phyloP scores from a whole-genome alignment of 2,797 vertebrate species.

The Phoeniculus purpureus region DNA sequence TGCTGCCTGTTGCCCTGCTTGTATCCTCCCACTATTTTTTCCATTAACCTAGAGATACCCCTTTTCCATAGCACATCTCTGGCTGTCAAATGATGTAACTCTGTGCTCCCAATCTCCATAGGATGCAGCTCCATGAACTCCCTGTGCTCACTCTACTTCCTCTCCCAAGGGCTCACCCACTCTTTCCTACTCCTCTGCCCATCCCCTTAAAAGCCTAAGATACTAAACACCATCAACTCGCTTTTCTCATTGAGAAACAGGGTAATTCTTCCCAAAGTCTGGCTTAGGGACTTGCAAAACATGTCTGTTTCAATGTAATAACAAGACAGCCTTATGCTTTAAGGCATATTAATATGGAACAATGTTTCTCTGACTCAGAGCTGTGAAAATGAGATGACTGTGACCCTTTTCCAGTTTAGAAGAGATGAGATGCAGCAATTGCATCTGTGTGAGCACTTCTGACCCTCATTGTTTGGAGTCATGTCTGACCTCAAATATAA shows the following conservation, averaged over 20 bases:
- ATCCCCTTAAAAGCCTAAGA: neutral
- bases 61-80: neutral
- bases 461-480: neutral
- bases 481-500: neutral
- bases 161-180: neutral
- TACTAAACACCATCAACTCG: neutral
- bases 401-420: neutral
- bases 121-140: neutral
- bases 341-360: neutral
- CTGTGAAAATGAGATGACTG: neutral
- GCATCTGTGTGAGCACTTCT: neutral
- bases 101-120: fast-evolving
- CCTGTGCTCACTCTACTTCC: neutral
- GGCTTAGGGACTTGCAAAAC: neutral
- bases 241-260: neutral
- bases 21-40: neutral
- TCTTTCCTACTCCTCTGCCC: neutral
- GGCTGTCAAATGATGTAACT: neutral
- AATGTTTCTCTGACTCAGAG: neutral
- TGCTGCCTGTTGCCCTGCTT: neutral
- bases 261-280: neutral
- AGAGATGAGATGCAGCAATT: neutral
- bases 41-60: neutral
- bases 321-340: neutral
- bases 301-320: neutral